A percentile compares a stretch with the other conserved stretches of the same genome.
Conservation (phyloP, 2,888 invertebrate genomes). For the Desoria tigrina region DNA sequence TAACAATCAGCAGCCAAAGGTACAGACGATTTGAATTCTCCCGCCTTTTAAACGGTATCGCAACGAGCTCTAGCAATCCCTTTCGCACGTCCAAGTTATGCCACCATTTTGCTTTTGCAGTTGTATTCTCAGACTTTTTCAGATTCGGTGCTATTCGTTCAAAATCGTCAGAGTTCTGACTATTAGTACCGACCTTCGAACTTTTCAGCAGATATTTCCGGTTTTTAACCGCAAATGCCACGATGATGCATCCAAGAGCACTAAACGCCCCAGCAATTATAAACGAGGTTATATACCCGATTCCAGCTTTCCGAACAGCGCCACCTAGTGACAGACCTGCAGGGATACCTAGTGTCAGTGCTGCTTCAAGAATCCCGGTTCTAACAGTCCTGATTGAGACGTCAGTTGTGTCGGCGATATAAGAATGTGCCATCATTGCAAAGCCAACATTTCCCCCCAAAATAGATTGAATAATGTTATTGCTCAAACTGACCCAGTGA, state of each 20-base stretch:
- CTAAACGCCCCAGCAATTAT: conserved; percentile 28
- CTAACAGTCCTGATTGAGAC: conserved; percentile 65
- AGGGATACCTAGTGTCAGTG: conserved; percentile 34
- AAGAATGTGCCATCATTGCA: conserved; percentile 51
- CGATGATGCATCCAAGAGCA: conserved; percentile 10
- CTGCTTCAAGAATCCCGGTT: conserved; percentile 61
- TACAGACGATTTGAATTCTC: conserved; percentile 17
- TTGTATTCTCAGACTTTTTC: no score
- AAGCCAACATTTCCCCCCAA: conserved; percentile 33
- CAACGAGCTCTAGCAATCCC: neutral
- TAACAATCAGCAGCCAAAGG: conserved; percentile 31
- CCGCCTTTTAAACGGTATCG: conserved; percentile 16
- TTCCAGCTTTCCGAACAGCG: conserved; percentile 18
- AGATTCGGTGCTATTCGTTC: no score
- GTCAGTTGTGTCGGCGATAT: conserved; percentile 56
- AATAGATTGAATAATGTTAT: conserved; percentile 23
- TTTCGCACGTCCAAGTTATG: no score
- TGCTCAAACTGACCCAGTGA: conserved; percentile 18
- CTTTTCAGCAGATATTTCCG: no score
- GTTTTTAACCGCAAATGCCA: conserved; percentile 29
- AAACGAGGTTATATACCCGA: conserved; percentile 21
- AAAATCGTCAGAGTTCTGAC: no score
- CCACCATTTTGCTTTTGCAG: no score
- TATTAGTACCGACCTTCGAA: no score
- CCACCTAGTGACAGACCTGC: conserved; percentile 49